Conservation (phyloP, 1,140 invertebrate species). For the Psilanteris sp. region DNA sequence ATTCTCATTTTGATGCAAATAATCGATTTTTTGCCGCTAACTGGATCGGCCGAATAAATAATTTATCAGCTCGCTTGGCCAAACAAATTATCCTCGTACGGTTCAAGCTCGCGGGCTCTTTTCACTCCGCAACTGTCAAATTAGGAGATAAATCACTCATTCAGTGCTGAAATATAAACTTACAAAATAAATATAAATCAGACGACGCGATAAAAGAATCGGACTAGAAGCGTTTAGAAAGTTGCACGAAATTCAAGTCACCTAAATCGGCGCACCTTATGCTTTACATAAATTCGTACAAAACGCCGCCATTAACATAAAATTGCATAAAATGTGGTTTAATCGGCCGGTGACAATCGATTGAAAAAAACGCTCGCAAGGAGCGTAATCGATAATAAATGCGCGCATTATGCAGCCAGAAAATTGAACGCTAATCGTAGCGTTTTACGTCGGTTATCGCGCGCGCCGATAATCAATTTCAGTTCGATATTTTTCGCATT, state of each 20-base stretch:
- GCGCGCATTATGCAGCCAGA: constrained; percentile 25
- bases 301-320: constrained; percentile 22
- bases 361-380: constrained; percentile 1
- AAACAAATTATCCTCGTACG: constrained; percentile 13
- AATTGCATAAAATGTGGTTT: constrained; percentile 25
- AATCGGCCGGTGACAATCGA: constrained; percentile 16
- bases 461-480: constrained; percentile 45
- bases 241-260: constrained; percentile 22
- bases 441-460: constrained; percentile 18
- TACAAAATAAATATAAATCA: constrained; percentile 41
- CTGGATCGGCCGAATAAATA: constrained; percentile 20
- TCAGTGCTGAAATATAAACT: constrained; percentile 9
- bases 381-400: constrained; percentile 17
- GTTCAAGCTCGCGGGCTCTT: background rate
- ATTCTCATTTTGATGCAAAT: constrained; percentile 28
- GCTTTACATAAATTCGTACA: constrained; percentile 25
- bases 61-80: constrained; percentile 12
- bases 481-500: constrained; percentile 12
- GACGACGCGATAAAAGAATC: background rate
- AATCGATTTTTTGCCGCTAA: background rate
- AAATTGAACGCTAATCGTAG: constrained; percentile 5
- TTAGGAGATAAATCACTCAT: constrained; percentile 25
- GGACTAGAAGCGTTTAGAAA: constrained; percentile 25
- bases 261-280: constrained; percentile 4
- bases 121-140: constrained; percentile 20